Evolutionary conservation across 1,140 invertebrate genomes (phyloP), one percentile per base, ranked within the genome.

Genomic region (Drosophila mayri): DNA sequence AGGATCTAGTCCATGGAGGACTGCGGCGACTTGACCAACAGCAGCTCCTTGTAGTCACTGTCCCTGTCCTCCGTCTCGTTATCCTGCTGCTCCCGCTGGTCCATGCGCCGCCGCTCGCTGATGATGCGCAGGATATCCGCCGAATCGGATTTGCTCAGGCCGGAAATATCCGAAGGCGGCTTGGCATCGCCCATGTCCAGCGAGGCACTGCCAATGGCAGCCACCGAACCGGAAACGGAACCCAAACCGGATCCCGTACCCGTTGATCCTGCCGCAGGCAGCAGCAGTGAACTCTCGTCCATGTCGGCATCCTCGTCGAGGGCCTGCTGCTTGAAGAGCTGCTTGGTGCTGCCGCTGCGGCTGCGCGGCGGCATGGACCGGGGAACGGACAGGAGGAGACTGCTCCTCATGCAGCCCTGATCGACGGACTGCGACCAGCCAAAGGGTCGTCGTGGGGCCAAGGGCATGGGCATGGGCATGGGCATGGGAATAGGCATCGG

Each of bases 241-340:
- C 11, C 50, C 14, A 61, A 40, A 40, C 40, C 50, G 38, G 71
- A 41, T 8, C 57, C 44, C 7, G 47, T 9, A 0, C n/a, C 10
- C 0, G 32, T 37, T 1, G 62, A 18, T 18, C 14, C 22, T 4
- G 50, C 40, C 12, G 76, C 44, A 7, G 92, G 92, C 57, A 93
- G 40, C 47, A 93, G 66, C 50, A 93, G 58, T 22, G 91, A 92
- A 32, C 58, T 92, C 64, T 93, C 92, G 49, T 93, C 92, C 74
- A 93, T 82, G 60, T 87, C 84, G 44, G 84, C 87, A 28, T 93
- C 92, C 78, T 93, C 92, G 61, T 93, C 92, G 14, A 93, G 76
- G 1, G 92, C 92, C 68, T 93, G 90, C 62, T 93, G 92, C 62
- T 93, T 93, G 70, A 93, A 93, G 11, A 93, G 81, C 66, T 93